phyloP scores from a whole-genome alignment of 2,797 vertebrate genomes.

The Poeciliopsis gracilis region DNA sequence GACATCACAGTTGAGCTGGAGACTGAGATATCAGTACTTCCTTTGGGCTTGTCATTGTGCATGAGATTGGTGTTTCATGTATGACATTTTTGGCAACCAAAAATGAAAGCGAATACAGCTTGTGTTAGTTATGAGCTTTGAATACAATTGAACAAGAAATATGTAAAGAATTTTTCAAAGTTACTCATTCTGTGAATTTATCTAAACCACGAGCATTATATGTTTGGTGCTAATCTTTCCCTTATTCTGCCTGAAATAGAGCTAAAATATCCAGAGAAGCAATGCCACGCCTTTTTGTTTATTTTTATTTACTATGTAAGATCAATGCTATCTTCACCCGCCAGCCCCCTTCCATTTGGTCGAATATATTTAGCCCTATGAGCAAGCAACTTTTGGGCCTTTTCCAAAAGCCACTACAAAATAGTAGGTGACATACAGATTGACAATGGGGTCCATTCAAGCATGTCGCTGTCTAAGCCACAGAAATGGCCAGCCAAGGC shows the following conservation, averaged over 20 bases:
- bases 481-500: constrained; percentile 53
- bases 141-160: neutral
- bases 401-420: constrained; percentile 72
- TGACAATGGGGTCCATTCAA: constrained; percentile 78
- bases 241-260: constrained; percentile 10
- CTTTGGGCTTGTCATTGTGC: neutral
- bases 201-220: neutral
- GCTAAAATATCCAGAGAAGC: constrained; percentile 5
- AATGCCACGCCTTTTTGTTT: constrained; percentile 29
- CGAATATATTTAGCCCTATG: constrained; percentile 74
- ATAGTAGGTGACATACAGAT: constrained; percentile 81
- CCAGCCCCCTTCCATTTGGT: constrained; percentile 31
- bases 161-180: neutral
- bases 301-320: constrained; percentile 55
- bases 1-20: neutral
- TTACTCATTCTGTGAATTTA: neutral
- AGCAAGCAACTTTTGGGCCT: constrained; percentile 64
- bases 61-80: neutral
- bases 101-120: neutral
- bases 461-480: constrained; percentile 64
- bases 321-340: constrained; percentile 21
- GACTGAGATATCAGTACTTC: neutral
- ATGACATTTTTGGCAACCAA: neutral
- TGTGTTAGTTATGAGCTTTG: neutral
- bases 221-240: neutral